A percentile compares a stretch with the other conserved stretches of the same genome.
Conservation (phyloP, 2,888 invertebrate species). For the Fragum whitleyi region DNA sequence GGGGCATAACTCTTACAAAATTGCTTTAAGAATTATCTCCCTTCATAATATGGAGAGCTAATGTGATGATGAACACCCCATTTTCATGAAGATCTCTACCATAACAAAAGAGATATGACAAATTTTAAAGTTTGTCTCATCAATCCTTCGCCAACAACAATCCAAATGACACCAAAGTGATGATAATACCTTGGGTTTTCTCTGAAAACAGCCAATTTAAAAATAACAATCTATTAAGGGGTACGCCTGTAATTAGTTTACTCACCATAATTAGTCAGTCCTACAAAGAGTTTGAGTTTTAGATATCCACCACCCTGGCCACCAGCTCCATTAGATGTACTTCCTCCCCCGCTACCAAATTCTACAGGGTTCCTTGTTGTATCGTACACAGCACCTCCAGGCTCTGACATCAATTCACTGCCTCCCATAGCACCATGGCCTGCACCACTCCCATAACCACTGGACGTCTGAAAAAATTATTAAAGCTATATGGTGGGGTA, state of each 20-base stretch:
- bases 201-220: no score
- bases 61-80: no score
- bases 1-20: no score
- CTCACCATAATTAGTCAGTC: conserved; percentile 69
- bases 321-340: conserved; percentile 57
- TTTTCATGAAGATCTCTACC: no score
- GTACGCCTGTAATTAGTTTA: conserved; percentile 55
- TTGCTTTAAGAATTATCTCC: no score
- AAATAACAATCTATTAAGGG: no score
- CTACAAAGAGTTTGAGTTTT: conserved; percentile 63
- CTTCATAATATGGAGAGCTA: no score
- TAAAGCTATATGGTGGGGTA: neutral
- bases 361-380: conserved; percentile 64
- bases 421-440: conserved; percentile 76
- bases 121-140: no score
- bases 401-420: conserved; percentile 35
- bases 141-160: no score
- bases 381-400: conserved; percentile 70
- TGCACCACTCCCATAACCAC: conserved; percentile 69
- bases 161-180: no score
- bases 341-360: conserved; percentile 77
- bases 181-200: no score
- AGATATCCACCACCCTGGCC: conserved; percentile 77
- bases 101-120: no score
- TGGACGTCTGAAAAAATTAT: neutral